Evolutionary conservation across 2,888 invertebrate species (phyloP).

Genomic region (Athalia circularis): DNA sequence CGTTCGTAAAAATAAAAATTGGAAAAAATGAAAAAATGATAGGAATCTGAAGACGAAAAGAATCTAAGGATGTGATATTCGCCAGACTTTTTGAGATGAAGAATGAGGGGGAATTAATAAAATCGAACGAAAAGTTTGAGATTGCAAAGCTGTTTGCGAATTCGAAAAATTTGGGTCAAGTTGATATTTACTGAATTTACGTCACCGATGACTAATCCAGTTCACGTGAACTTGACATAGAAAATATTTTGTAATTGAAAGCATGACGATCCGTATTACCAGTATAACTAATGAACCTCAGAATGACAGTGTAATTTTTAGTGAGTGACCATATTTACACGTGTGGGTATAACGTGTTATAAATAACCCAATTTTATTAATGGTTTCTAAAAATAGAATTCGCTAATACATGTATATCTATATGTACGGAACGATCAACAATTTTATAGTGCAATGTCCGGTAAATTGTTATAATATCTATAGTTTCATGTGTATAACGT

Average conservation of each 20-base stretch:
- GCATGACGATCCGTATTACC: constrained; percentile 35
- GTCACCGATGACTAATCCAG: constrained; percentile 7
- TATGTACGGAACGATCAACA: background rate
- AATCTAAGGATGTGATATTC: too few species aligned
- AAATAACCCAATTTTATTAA: constrained; percentile 45
- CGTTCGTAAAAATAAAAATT: too few species aligned
- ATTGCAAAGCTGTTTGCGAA: background rate
- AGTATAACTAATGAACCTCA: constrained; percentile 42
- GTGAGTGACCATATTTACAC: constrained; percentile 18
- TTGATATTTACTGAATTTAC: background rate
- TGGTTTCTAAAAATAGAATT: constrained; percentile 42
- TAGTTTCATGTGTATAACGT: background rate
- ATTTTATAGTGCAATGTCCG: constrained; percentile 12
- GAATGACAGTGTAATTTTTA: constrained; percentile 47
- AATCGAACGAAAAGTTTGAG: background rate
- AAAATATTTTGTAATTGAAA: constrained; percentile 40
- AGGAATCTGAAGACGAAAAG: too few species aligned
- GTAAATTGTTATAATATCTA: background rate
- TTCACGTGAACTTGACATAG: constrained; percentile 36
- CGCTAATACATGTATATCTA: background rate
- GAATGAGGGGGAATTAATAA: background rate
- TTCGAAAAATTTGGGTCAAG: background rate
- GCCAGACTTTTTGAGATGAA: too few species aligned
- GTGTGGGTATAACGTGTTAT: constrained; percentile 33
- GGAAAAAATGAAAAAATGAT: too few species aligned